These are phyloP conservation scores for Amphiprion clarkii DNA, from an alignment of 2,797 vertebrate species.

Conservation along the genomic window DNA sequence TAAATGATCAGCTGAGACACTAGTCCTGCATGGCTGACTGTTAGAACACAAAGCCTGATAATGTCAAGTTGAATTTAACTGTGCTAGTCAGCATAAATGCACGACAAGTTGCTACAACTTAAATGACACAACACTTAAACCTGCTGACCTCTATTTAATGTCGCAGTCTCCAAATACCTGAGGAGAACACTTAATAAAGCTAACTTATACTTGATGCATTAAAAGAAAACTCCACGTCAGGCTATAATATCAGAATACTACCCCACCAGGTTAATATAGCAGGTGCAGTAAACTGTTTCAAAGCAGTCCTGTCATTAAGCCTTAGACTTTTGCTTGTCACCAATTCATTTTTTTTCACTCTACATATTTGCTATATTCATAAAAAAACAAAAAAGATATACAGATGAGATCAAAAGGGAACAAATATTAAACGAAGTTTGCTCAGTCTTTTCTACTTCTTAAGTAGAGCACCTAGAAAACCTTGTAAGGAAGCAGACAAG, in stretches of 20 bases:
- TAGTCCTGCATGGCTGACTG: conserved; percentile 21
- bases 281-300: neutral
- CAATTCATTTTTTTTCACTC: conserved; percentile 23
- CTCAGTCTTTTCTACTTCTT: conserved; percentile 6
- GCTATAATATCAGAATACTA: conserved; percentile 16
- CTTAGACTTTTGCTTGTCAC: neutral
- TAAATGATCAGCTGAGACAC: conserved; percentile 69
- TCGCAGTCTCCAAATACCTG: conserved; percentile 41
- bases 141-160: conserved; percentile 53
- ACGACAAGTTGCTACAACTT: conserved; percentile 7
- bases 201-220: conserved; percentile 34
- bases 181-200: conserved; percentile 49
- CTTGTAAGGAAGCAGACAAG: neutral
- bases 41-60: conserved; percentile 25
- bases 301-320: neutral
- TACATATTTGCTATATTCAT: conserved; percentile 28
- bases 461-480: conserved; percentile 39
- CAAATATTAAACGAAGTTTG: conserved; percentile 45
- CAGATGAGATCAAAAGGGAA: conserved; percentile 28
- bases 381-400: conserved; percentile 8
- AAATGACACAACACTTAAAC: conserved; percentile 57
- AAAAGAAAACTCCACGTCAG: conserved; percentile 1
- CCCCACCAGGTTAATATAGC: conserved; percentile 12
- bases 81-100: neutral
- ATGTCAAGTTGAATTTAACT: conserved; percentile 39